phyloP scores from a whole-genome alignment of 1,140 invertebrate genomes.

The Eupristina koningsbergeri region DNA sequence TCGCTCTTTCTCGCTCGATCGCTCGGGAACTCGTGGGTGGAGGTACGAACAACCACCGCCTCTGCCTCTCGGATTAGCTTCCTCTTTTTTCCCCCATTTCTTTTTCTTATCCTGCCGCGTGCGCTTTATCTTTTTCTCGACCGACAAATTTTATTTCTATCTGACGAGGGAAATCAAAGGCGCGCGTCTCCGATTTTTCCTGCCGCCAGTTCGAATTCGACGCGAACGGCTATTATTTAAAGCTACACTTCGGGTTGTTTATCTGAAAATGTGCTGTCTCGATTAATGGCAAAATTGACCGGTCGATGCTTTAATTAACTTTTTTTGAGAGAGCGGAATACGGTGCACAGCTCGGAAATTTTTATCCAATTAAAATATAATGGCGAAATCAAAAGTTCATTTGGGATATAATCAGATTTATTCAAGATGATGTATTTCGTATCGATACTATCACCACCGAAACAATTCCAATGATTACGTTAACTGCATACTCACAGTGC shows the following conservation, averaged over 20 bases:
- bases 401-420: neutral
- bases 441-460: too few relatives aligned
- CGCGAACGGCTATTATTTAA: neutral
- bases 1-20: too few relatives aligned
- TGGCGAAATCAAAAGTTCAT: neutral
- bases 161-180: neutral
- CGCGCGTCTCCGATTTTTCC: neutral
- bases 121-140: neutral
- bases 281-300: constrained; percentile 2
- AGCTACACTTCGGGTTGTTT: neutral
- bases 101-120: too few relatives aligned
- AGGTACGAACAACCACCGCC: neutral
- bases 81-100: neutral
- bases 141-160: neutral
- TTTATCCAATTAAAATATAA: neutral
- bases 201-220: neutral
- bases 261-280: too few relatives aligned
- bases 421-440: too few relatives aligned
- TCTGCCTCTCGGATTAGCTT: neutral
- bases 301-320: neutral
- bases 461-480: too few relatives aligned
- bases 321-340: neutral
- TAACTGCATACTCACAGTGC: too few relatives aligned
- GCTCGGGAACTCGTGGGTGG: constrained; percentile 43
- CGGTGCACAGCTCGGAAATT: neutral